Evolutionary conservation across 2,797 vertebrate genomes (phyloP).

Genomic region (Apogon hyalosoma): DNA sequence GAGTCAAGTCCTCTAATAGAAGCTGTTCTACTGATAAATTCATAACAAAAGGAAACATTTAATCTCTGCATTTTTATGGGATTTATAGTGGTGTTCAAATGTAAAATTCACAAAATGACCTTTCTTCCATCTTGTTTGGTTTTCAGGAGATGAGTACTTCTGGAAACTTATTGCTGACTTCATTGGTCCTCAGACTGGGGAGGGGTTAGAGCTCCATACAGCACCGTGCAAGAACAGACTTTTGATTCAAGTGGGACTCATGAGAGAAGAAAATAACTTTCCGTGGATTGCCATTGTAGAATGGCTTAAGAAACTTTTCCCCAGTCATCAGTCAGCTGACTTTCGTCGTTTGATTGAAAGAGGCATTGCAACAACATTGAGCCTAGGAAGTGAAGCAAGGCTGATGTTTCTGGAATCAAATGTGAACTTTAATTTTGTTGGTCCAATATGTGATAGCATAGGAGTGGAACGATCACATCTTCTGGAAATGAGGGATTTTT

Average conservation of each 20-base stretch:
- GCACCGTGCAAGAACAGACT: slow-evolving; percentile 78
- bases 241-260: slow-evolving; percentile 83
- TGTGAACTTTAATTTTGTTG: slow-evolving; percentile 85
- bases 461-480: slow-evolving; percentile 82
- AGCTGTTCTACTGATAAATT: not conserved
- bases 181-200: slow-evolving; percentile 79
- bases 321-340: slow-evolving; percentile 75
- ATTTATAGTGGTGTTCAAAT: too few species aligned
- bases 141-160: slow-evolving; percentile 83
- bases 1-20: not conserved
- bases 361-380: slow-evolving; percentile 77
- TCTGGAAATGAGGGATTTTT: slow-evolving; percentile 82
- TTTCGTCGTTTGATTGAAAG: slow-evolving; percentile 83
- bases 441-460: slow-evolving; percentile 85
- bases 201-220: slow-evolving; percentile 68
- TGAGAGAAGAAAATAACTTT: slow-evolving; percentile 82
- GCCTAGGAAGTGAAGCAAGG: slow-evolving; percentile 71
- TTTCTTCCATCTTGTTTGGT: slow-evolving; percentile 2
- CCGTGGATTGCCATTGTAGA: slow-evolving; percentile 75
- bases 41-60: too few species aligned
- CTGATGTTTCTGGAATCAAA: slow-evolving; percentile 75
- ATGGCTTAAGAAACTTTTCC: slow-evolving; percentile 84
- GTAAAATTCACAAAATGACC: not conserved
- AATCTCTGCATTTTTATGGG: not conserved
- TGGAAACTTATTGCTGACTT: slow-evolving; percentile 83